Base-by-base conservation (phyloP, 1,140 invertebrate genomes). In the Epicauta chinensis region DNA sequence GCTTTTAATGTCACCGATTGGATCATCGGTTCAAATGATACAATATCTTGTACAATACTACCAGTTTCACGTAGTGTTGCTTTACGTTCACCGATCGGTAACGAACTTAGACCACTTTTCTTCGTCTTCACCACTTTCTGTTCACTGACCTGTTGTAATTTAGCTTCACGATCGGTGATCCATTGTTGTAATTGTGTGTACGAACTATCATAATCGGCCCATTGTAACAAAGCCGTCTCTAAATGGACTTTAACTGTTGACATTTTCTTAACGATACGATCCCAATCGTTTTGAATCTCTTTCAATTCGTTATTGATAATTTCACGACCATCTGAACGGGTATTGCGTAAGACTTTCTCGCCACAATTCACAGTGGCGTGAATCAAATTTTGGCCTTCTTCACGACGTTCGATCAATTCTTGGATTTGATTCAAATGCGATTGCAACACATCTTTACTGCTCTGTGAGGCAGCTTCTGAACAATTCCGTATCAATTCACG, bases 11-110 rank as follows among this genome's bases (percentile, higher is more conserved):
- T 86, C 10, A 94, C 89, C 29, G 90, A 93, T 67, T 93, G 89
- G 59, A 95, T 94, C 89, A 94, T 93, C 3, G 92, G 92, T 70
- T 94, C 91, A 72, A 94, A 92, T 12, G 89, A 91, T 45, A 93
- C 91, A 61, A 95, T 93, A 71, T 95, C 91, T 73, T 93, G 90
- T 12, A 94, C 90, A 65, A 95, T 93, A 69, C 89, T 93, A 68
- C 90, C 91, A 12, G 91, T 93, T 69, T 91, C 87, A 51, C 91
- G 77, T n/a, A 94, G 77, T 63, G 85, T 89, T 3, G 89, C 90
- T 72, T 91, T 93, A 51, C 89, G 77, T 70, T 93, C 90, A 14
- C 85, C 86, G 51, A 91, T 82, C 42, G 84, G 87, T 13, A 91
- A 69, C 9, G 86, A 83, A 57, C 84, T 87, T 1, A 91, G 73